Base-by-base conservation (phyloP, 1,140 invertebrate species). In the Elymnias hypermnestra region DNA sequence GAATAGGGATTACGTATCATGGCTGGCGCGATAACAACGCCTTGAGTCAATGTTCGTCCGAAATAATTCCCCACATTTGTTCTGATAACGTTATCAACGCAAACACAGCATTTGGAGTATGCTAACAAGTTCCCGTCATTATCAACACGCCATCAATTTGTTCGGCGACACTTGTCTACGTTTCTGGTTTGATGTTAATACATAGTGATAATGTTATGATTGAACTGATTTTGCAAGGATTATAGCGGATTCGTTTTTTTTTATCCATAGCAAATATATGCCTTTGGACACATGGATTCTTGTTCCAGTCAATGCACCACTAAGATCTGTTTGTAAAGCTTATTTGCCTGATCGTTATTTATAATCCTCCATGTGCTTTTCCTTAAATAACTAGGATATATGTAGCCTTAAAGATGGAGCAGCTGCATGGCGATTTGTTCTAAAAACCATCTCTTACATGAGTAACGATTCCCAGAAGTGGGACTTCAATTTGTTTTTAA, bases 31-130 rank as follows among this genome's bases (percentile, higher is more conserved):
- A 33, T 33, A 33, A 33, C 10, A 33, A 18, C 44, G 68, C 66
- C 63, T 67, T 68, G 69, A 71, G 73, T 62, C 69, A 70, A 56
- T 76, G 72, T 72, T 82, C 74, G 29, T 33, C 29, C 29, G 29
- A 33, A 33, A 33, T 33, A 33, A 33, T 33, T 33, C 29, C 57
- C 55, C 33, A 64, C 64, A 72, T 79, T 73, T 51, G 61, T 70
- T 45, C 22, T 28, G 57, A 72, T 63, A 67, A 55, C 37, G 47
- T 44, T 82, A 83, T 81, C 79, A 71, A 63, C 52, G 62, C 69
- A 79, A 82, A 82, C 72, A 81, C 50, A 26, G 26, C 63, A 36
- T 36, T 18, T 36, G 33, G 33, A 21, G 33, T 19, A 36, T 36
- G 29, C 29, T 33, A 33, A 33, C 29, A 33, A 33, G 29, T 33